Base-by-base conservation (phyloP, 37 sponge, comb jelly and placozoan genomes). In the Corticium candelabrum region DNA sequence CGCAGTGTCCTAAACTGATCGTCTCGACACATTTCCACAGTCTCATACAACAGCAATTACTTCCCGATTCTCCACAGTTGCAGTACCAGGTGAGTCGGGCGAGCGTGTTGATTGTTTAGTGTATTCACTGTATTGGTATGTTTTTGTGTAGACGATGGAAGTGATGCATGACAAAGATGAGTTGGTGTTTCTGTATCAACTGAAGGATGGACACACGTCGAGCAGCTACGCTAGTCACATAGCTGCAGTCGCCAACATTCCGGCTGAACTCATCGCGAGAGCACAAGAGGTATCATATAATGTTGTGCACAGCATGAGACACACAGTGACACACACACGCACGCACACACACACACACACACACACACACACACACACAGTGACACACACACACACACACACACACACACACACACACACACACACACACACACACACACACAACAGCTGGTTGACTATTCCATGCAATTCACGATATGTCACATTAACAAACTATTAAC, bases 21-120 rank as follows among this genome's bases (percentile, higher is more conserved):
- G 89, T 89, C 39, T 94, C 99, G 75, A 98, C 99, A 21, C 99
- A 98, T 78, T 98, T 95, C 77, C 95, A 94, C 70, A 78, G 86
- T 68, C 41, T 98, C 36, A 80, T 88, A 21, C 82, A 92, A 37
- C 85, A 87, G 67, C 83, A 89, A 40, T 86, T 98, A 0, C 80
- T 98, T 11, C 95, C 93, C 1, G 62, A 73, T 39, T 72, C 90
- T 5, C 67, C 68, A 1, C 84, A 89, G 2, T 34, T 95, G 1
- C 83, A 95, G 37, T 98, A 88, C 68, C 90, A 88, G 77, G 94
- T 93, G 15, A 70, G 31, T 29, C 33, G 7, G 56, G 11, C 56
- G 56, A 43, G 11, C 11, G 56, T 43, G 11, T 43, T 11, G 11
- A 43, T 43, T 43, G 11, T 43, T 43, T 21, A 21, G 11, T 21